These are phyloP conservation scores for Drosophila bocki DNA, from an alignment of 1,140 invertebrate genomes.

Conservation along the genomic window DNA sequence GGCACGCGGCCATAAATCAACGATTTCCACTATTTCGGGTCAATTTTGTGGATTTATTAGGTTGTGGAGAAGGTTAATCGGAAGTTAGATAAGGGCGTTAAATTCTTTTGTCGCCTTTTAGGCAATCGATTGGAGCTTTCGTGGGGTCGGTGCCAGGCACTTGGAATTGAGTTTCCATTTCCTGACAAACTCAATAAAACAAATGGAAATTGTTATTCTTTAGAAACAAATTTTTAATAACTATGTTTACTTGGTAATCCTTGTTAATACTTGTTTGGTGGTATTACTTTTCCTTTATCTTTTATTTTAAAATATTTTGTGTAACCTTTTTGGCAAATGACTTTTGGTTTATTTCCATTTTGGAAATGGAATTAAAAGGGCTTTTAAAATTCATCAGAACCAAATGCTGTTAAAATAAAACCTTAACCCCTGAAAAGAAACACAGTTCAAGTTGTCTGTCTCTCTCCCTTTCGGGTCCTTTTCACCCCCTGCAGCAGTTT, in stretches of 20 bases:
- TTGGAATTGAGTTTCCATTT: neutral
- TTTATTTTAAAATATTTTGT: neutral
- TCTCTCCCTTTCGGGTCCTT: slow-evolving; percentile 3
- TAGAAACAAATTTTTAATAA: neutral
- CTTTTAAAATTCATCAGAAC: slow-evolving; percentile 12
- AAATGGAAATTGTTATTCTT: neutral
- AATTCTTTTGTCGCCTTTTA: slow-evolving; percentile 29
- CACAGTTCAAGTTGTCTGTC: slow-evolving; percentile 35
- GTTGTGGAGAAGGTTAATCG: slow-evolving; percentile 27
- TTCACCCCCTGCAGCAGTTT: slow-evolving; percentile 51
- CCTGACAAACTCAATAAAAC: neutral
- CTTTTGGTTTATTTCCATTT: neutral
- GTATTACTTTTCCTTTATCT: too few species aligned
- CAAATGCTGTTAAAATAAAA: slow-evolving; percentile 3
- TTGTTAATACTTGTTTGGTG: neutral
- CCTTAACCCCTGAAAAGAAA: slow-evolving; percentile 19
- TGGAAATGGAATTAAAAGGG: neutral
- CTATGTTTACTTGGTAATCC: neutral
- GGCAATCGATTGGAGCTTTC: slow-evolving; percentile 7
- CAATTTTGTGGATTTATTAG: slow-evolving; percentile 46
- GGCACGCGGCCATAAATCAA: slow-evolving; percentile 64
- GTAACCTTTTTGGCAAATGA: neutral
- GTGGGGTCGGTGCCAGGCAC: slow-evolving; percentile 12
- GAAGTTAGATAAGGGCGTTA: slow-evolving; percentile 31
- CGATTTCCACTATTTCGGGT: slow-evolving; percentile 44